phyloP scores from a whole-genome alignment of 1,140 invertebrate species.

The Drosophila mayri region DNA sequence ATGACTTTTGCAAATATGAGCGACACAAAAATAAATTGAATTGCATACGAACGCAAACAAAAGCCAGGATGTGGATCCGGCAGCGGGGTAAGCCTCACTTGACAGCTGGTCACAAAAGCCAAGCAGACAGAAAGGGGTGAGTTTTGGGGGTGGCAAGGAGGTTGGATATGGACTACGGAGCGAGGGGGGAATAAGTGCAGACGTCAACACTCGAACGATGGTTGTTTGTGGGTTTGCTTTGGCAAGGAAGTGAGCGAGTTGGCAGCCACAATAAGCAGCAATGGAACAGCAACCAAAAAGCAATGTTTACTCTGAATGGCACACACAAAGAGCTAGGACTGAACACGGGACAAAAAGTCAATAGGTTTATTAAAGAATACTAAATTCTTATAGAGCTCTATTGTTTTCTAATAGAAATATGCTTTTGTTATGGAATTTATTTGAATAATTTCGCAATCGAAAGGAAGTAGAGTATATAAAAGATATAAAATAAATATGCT shows the following conservation, averaged over 20 bases:
- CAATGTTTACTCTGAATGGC: conserved; percentile 77
- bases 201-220: conserved; percentile 55
- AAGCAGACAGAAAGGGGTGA: conserved; percentile 21
- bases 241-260: conserved; percentile 41
- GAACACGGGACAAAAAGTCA: conserved; percentile 1
- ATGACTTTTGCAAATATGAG: conserved; percentile 45
- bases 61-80: conserved; percentile 3
- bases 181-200: conserved; percentile 54
- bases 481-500: neutral
- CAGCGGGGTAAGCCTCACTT: conserved; percentile 50
- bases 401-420: neutral
- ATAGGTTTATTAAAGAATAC: neutral
- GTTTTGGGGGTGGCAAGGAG: neutral
- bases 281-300: conserved; percentile 62
- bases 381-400: neutral
- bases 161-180: neutral
- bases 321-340: conserved; percentile 37
- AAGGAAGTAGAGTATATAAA: neutral
- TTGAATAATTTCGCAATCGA: too few species aligned
- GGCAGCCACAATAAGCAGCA: conserved; percentile 62
- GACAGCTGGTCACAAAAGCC: conserved; percentile 75
- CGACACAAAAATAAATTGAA: conserved; percentile 73
- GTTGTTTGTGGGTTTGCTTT: conserved; percentile 28
- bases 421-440: neutral
- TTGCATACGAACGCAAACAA: conserved; percentile 60